A percentile compares a stretch with the other conserved stretches of the same genome.
Conservation (phyloP, 1,140 invertebrate species). For the Brachionus asplanchnoidis region DNA sequence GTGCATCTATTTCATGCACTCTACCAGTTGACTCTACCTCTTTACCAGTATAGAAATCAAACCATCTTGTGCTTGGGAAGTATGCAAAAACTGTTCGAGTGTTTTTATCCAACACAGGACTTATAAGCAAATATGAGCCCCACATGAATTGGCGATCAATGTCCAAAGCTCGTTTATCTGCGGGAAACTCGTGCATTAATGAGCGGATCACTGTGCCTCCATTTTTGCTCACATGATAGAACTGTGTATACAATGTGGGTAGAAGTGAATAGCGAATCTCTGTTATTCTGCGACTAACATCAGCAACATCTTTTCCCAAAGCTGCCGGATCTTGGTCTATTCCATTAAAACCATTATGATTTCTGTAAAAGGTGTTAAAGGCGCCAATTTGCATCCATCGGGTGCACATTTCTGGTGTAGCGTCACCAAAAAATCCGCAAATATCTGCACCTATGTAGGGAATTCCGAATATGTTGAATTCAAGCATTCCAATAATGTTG, state of each 20-base stretch:
- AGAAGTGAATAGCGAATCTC: constrained; percentile 68
- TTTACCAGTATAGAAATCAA: constrained; percentile 40
- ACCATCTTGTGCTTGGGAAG: constrained; percentile 35
- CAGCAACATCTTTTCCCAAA: constrained; percentile 27
- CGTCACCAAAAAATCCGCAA: constrained; percentile 76
- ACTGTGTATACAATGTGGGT: constrained; percentile 76
- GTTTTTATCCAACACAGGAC: constrained; percentile 68
- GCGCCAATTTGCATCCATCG: constrained; percentile 63
- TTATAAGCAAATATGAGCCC: constrained; percentile 68
- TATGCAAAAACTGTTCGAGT: neutral
- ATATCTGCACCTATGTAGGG: constrained; percentile 81
- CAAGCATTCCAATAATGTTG: constrained; percentile 49
- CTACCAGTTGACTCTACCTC: neutral
- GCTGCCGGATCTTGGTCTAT: constrained; percentile 49
- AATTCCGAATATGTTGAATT: constrained; percentile 59
- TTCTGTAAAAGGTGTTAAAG: constrained; percentile 56
- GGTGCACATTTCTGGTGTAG: constrained; percentile 63
- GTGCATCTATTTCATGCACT: constrained; percentile 42
- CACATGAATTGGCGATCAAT: constrained; percentile 74
- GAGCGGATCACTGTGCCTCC: constrained; percentile 72
- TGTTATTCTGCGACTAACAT: constrained; percentile 60
- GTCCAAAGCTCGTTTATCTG: constrained; percentile 63
- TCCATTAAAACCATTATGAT: constrained; percentile 48
- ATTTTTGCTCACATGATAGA: constrained; percentile 66
- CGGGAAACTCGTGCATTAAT: constrained; percentile 61